Conservation (phyloP, 2,888 invertebrate genomes). For the Diarsia mendica region DNA sequence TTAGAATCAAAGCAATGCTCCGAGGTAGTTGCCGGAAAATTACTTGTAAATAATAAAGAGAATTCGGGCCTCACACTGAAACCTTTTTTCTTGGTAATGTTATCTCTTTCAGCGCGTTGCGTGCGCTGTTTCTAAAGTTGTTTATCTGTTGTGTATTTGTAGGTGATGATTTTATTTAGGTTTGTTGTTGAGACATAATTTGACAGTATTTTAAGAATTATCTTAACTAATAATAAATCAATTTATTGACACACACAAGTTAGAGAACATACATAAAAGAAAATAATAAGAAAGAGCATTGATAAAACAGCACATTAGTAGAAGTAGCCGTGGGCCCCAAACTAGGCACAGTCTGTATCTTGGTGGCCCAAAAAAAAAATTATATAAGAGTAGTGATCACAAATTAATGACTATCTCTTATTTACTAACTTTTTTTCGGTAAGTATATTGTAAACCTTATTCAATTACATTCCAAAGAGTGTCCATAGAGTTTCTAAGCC, state of each 20-base stretch:
- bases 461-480: neutral
- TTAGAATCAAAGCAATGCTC: slow-evolving; percentile 75
- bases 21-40: slow-evolving; percentile 77
- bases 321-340: too few relatives aligned
- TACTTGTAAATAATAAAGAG: slow-evolving; percentile 80
- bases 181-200: neutral
- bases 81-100: slow-evolving; percentile 69
- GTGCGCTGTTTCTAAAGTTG: slow-evolving; percentile 66
- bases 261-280: too few relatives aligned
- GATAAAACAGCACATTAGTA: too few relatives aligned
- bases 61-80: slow-evolving; percentile 69
- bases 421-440: neutral
- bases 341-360: too few relatives aligned
- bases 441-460: neutral
- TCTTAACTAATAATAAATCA: too few relatives aligned
- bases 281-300: too few relatives aligned
- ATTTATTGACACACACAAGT: too few relatives aligned
- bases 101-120: slow-evolving; percentile 68
- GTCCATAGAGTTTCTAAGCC: too few relatives aligned
- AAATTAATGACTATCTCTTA: too few relatives aligned
- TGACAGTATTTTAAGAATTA: neutral
- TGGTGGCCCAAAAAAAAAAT: too few relatives aligned
- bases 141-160: slow-evolving; percentile 47
- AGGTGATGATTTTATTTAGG: slow-evolving; percentile 16
- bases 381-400: too few relatives aligned